Conservation (phyloP, 2,888 invertebrate species). For the Calameuta filiformis region DNA sequence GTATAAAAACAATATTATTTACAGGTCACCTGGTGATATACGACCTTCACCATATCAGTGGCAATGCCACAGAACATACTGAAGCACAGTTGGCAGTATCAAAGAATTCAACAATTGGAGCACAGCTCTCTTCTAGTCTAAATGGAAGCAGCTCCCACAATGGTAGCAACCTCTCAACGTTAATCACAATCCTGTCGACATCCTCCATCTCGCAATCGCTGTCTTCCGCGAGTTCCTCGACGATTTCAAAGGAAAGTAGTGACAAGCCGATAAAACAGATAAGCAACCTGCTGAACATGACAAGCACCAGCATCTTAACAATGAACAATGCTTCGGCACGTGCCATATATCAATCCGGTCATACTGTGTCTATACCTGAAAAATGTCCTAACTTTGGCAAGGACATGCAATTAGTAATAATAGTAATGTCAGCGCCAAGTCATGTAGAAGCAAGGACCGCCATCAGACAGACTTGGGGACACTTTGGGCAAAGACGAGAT, state of each 20-base stretch:
- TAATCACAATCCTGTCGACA: constrained; percentile 32
- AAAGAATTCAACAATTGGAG: constrained; percentile 39
- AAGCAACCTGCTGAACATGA: background rate
- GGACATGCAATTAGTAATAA: constrained; percentile 66
- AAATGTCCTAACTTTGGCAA: constrained; percentile 60
- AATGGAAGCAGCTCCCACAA: constrained; percentile 19
- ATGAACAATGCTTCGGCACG: constrained; percentile 66
- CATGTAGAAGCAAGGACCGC: constrained; percentile 74
- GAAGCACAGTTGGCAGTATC: constrained; percentile 21
- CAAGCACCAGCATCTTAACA: constrained; percentile 24
- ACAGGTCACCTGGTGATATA: constrained; percentile 35
- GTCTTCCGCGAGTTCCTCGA: constrained; percentile 35
- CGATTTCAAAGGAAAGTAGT: constrained; percentile 27
- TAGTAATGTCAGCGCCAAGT: constrained; percentile 76
- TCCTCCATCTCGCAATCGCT: constrained; percentile 29
- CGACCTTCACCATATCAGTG: constrained; percentile 25
- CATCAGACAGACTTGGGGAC: constrained; percentile 82
- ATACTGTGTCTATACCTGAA: constrained; percentile 49
- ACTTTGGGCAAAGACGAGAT: constrained; percentile 73
- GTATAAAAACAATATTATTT: constrained; percentile 17
- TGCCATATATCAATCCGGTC: constrained; percentile 56
- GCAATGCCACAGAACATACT: constrained; percentile 32
- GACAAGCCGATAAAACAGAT: constrained; percentile 3
- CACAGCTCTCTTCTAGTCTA: constrained; percentile 17
- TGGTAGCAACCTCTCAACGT: constrained; percentile 24